A percentile compares a stretch with the other conserved stretches of the same genome.
These are phyloP conservation scores for Maniola hyperantus DNA, from an alignment of 2,888 invertebrate genomes.

Conservation along the genomic window DNA sequence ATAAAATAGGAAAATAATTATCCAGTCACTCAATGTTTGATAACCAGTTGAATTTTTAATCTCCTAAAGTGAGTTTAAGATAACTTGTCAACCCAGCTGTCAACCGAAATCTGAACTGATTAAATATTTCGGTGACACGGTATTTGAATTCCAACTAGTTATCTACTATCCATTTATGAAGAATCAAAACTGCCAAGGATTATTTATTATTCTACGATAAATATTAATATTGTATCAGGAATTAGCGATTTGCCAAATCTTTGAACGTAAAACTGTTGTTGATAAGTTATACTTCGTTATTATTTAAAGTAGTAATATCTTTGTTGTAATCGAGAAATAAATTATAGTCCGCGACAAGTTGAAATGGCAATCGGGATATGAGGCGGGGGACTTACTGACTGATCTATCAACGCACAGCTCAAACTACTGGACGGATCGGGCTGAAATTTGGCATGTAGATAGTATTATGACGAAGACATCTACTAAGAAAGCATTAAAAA, in stretches of 20 bases:
- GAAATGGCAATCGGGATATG: too few species aligned
- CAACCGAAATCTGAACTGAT: slow-evolving; percentile 18
- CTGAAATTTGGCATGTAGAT: too few species aligned
- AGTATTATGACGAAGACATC: too few species aligned
- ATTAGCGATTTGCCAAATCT: not conserved
- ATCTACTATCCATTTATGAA: not conserved
- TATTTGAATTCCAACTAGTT: not conserved
- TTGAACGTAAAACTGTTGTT: not conserved
- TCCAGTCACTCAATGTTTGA: not conserved
- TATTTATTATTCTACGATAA: not conserved
- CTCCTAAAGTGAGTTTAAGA: slow-evolving; percentile 15
- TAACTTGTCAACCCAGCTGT: slow-evolving; percentile 23
- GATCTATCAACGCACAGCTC: too few species aligned
- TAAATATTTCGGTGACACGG: slow-evolving; percentile 16
- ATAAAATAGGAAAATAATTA: not conserved
- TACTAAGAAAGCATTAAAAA: too few species aligned
- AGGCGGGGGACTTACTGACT: too few species aligned
- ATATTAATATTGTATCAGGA: not conserved
- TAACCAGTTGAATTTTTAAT: slow-evolving; percentile 20
- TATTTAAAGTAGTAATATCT: too few species aligned
- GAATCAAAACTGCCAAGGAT: not conserved
- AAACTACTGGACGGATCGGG: too few species aligned
- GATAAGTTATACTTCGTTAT: too few species aligned
- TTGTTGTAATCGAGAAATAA: too few species aligned
- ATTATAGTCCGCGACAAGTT: too few species aligned